These are phyloP conservation scores for Diadumene lineata DNA, from an alignment of 92 coral and sea anemone species.

Conservation along the genomic window DNA sequence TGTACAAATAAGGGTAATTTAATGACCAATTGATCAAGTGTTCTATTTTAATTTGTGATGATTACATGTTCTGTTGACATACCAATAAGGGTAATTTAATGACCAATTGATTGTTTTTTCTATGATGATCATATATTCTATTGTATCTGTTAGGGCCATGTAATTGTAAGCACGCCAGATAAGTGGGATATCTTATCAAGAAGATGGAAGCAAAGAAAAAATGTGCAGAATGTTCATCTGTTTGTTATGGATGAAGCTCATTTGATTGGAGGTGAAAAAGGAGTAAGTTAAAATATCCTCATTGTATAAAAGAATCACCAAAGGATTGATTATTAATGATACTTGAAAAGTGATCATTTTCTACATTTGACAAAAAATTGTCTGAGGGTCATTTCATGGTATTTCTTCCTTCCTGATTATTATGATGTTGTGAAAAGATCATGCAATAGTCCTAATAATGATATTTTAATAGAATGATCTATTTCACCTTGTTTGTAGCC, in stretches of 20 bases:
- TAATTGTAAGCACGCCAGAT: conserved; percentile 95
- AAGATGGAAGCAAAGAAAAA: conserved; percentile 96
- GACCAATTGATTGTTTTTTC: neutral
- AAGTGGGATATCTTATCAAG: conserved; percentile 98
- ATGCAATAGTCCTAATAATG: neutral
- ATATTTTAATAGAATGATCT: neutral
- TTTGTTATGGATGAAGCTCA: conserved; percentile 94
- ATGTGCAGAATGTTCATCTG: conserved; percentile 92
- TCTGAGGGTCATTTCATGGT: no score
- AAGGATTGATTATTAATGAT: no score
- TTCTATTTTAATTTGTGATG: neutral
- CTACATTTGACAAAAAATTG: no score
- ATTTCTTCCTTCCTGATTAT: no score
- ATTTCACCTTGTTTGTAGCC: conserved; percentile 63
- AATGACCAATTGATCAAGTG: neutral
- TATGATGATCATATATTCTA: neutral
- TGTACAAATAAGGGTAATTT: neutral
- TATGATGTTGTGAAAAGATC: neutral
- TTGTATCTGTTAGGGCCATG: conserved; percentile 67
- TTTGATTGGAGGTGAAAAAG: conserved; percentile 94
- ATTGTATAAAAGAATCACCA: no score
- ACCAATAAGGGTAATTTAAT: neutral
- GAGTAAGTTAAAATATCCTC: no score
- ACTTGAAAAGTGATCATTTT: no score
- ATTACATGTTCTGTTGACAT: neutral